phyloP scores from a whole-genome alignment of 2,797 vertebrate genomes.

The Spinibarbus caldwelli region DNA sequence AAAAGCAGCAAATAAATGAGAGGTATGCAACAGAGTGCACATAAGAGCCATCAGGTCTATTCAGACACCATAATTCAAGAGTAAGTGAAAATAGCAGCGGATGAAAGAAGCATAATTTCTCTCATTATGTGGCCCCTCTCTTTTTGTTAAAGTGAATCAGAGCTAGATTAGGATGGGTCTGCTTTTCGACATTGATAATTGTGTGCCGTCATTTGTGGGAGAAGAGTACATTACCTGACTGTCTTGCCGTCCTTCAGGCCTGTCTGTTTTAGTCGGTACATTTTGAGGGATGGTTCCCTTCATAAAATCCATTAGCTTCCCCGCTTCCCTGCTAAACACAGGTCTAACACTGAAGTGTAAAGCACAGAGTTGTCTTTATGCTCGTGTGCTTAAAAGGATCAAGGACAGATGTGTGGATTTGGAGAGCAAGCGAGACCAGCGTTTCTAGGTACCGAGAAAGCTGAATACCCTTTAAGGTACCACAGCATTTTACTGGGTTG shows the following conservation, averaged over 20 bases:
- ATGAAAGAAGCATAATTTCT: constrained; percentile 42
- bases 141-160: constrained; percentile 62
- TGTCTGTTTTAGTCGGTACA: constrained; percentile 43
- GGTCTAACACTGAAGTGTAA: constrained; percentile 57
- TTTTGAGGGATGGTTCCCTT: constrained; percentile 64
- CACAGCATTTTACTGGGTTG: neutral
- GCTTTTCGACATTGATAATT: constrained; percentile 69
- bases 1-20: neutral
- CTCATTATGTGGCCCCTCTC: constrained; percentile 41
- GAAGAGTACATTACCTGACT: constrained; percentile 70
- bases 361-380: constrained; percentile 48
- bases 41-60: constrained; percentile 31
- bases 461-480: constrained; percentile 16
- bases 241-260: constrained; percentile 64
- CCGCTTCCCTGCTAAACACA: constrained; percentile 57
- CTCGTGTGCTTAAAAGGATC: constrained; percentile 35
- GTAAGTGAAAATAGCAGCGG: constrained; percentile 39
- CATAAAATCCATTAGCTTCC: constrained; percentile 75
- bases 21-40: neutral
- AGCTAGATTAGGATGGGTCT: constrained; percentile 69
- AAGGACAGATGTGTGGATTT: constrained; percentile 11
- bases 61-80: constrained; percentile 31
- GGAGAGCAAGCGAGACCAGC: neutral
- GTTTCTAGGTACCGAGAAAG: no score
- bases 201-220: constrained; percentile 63